phyloP scores from a whole-genome alignment of 2,888 invertebrate genomes.

The Micoletzkya japonica region DNA sequence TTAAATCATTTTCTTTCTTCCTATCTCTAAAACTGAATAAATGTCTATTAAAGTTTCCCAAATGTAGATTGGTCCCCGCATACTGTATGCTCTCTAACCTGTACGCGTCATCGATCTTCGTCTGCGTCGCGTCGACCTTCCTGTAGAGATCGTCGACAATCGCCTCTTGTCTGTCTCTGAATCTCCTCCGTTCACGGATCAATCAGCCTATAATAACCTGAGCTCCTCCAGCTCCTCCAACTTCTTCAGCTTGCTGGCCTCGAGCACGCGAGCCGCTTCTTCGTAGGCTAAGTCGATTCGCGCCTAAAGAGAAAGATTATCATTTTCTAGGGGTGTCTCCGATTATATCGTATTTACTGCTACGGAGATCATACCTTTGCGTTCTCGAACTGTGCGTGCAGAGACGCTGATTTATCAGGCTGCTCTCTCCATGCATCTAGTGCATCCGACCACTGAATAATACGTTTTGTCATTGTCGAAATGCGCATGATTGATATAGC shows the following conservation, averaged over 20 bases:
- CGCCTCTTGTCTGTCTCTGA: constrained; percentile 44
- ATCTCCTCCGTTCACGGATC: neutral
- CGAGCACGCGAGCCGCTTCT: constrained; percentile 32
- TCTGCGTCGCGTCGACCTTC: constrained; percentile 48
- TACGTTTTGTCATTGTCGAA: neutral
- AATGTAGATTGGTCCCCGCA: neutral
- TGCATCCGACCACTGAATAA: constrained; percentile 36
- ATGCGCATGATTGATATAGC: neutral
- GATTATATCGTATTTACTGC: neutral
- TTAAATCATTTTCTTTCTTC: too few species aligned
- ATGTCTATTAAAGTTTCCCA: neutral
- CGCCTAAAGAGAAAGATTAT: constrained; percentile 4
- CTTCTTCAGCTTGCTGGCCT: constrained; percentile 34
- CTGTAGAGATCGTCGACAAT: constrained; percentile 49
- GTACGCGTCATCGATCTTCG: constrained; percentile 51
- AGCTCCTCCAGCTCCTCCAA: constrained; percentile 46
- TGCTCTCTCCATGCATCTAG: constrained; percentile 39
- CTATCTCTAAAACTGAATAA: neutral
- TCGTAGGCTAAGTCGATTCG: constrained; percentile 35
- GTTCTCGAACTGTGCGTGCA: constrained; percentile 47
- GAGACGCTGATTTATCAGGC: constrained; percentile 43
- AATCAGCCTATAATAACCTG: constrained; percentile 25
- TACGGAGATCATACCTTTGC: constrained; percentile 40
- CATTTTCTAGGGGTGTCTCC: neutral
- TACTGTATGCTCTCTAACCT: constrained; percentile 25